Base-by-base conservation (phyloP, 2,888 invertebrate species). In the Archips crataeganus region DNA sequence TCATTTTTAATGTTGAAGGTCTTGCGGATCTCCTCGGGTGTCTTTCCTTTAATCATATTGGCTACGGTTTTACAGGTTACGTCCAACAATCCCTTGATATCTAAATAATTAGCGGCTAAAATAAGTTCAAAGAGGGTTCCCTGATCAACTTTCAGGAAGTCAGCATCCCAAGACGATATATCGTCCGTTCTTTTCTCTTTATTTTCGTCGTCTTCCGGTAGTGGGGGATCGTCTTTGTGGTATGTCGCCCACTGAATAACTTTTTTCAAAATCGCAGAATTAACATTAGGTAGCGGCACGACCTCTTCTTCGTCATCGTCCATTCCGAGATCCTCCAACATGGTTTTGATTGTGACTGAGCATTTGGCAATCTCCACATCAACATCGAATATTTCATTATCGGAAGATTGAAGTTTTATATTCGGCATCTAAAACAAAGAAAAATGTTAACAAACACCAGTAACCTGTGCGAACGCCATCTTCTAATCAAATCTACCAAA, bases 101-200 rank as follows among this genome's bases (percentile, higher is more conserved):
- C 99, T 84, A 99, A 95, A 88, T 99, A 99, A 91, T 99, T 99
- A 9, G 99, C 99, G 65, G 99, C 99, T 95, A 99, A 93, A 83
- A 99, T 99, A 59, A 99, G 94, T 93, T 99, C 99, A 88, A 99
- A 99, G 13, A 99, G 94, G 1, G 99, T 99, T 75, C 98, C 99
- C 89, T 99, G 99, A 89, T 99, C 99, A 47, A 99, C 99, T 95
- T 99, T 99, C 9, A 99, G 94, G 86, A 99, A 99, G 89, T 99
- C 99, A 0, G 99, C 98, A 95, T 99, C 99, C 99, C 99, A 99
- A 0, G 98, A 98, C 36, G 98, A 98, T 80, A 99, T 99, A 86
- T 99, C 99, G 88, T 99, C 99, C 0, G 99, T 99, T n/a, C 99
- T 95, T 85, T 99, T 99, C 86, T 99, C 99, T 89, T 98, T 98